These are phyloP conservation scores for Zenarchopterus dispar DNA, from an alignment of 2,797 vertebrate species.

Conservation along the genomic window DNA sequence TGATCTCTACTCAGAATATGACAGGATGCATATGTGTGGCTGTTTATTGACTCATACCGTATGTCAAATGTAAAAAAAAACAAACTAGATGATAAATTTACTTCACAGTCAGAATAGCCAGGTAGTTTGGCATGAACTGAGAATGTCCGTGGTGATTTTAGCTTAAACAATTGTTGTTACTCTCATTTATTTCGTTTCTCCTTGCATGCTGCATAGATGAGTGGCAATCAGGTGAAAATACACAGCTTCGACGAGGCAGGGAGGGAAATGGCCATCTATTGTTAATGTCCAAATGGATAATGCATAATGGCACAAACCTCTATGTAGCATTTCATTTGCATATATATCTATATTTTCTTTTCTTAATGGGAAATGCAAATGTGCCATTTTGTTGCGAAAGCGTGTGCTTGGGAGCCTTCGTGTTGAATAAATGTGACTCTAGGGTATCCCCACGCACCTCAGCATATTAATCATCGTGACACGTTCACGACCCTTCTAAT, in stretches of 20 bases:
- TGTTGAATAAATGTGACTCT: conserved; percentile 87
- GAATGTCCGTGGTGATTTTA: conserved; percentile 11
- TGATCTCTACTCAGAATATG: too few relatives aligned
- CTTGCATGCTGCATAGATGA: conserved; percentile 19
- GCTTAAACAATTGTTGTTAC: conserved; percentile 13
- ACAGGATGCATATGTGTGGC: too few relatives aligned
- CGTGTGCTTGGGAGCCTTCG: conserved; percentile 80
- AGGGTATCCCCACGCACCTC: conserved; percentile 87
- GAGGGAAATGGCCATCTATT: conserved; percentile 78
- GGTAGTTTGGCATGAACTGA: background rate
- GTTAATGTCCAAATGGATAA: conserved; percentile 77
- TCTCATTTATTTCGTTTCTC: conserved; percentile 11
- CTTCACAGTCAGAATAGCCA: background rate
- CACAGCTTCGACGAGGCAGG: conserved; percentile 34
- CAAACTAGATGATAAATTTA: conserved; percentile 1
- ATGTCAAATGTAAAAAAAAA: background rate
- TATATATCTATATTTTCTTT: conserved; percentile 86
- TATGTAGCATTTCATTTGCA: conserved; percentile 82
- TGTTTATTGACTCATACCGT: background rate
- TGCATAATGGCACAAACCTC: conserved; percentile 75
- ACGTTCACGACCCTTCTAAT: conserved; percentile 91
- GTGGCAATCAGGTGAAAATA: conserved; percentile 58
- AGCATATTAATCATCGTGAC: conserved; percentile 90
- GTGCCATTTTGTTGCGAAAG: conserved; percentile 81
- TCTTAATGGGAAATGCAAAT: conserved; percentile 89